phyloP scores from a whole-genome alignment of 2,888 invertebrate species.

The Cheiracanthium punctorium region DNA sequence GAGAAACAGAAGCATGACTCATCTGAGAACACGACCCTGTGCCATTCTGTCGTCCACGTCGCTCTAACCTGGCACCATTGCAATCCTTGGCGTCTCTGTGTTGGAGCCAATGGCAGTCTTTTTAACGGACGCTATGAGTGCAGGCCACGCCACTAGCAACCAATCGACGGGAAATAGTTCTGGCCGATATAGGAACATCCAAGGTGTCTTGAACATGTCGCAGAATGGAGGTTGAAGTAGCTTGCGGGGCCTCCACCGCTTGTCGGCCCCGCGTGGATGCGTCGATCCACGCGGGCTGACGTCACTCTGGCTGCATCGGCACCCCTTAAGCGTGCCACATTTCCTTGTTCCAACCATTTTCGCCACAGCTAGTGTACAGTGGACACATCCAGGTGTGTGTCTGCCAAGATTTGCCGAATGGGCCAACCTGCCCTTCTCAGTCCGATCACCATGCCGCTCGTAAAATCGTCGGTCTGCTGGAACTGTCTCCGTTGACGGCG shows the following conservation, averaged over 20 bases:
- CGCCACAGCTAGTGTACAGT: background rate
- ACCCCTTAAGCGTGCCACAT: background rate
- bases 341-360: background rate
- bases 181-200: too few relatives aligned
- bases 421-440: background rate
- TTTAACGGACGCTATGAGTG: background rate
- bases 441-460: background rate
- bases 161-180: background rate
- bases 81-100: background rate
- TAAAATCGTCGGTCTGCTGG: background rate
- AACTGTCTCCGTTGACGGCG: background rate
- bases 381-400: background rate
- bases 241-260: too few relatives aligned
- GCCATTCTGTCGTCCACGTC: background rate
- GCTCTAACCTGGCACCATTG: background rate
- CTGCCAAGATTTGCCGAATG: background rate
- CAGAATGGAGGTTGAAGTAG: too few relatives aligned
- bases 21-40: slow-evolving; percentile 4
- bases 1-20: background rate
- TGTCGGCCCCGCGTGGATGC: too few relatives aligned
- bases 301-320: background rate
- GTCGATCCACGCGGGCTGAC: too few relatives aligned
- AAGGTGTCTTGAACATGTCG: too few relatives aligned
- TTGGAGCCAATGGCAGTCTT: background rate
- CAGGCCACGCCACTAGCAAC: background rate